Evolutionary conservation across 2,797 vertebrate species (phyloP).

Genomic region (Melanotaenia maccullochi): DNA sequence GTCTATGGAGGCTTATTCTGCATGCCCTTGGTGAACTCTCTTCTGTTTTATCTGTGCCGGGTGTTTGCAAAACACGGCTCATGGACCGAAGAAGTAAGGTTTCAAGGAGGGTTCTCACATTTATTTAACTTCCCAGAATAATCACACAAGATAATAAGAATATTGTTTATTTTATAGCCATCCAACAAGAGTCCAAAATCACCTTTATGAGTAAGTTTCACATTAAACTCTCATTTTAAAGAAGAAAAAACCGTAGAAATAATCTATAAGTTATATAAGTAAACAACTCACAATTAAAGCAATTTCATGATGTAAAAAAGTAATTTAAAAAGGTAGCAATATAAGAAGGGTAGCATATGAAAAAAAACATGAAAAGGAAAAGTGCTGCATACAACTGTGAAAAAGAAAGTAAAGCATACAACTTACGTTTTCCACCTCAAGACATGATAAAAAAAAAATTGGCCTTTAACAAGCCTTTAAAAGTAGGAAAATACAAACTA

Average conservation of each 20-base stretch:
- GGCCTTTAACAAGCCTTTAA: not conserved
- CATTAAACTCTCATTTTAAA: not conserved
- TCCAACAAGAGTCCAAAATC: not conserved
- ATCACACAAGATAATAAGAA: not conserved
- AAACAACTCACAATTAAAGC: not conserved
- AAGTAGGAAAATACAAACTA: too few species aligned
- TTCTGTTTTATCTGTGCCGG: conserved; percentile 40
- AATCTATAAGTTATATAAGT: not conserved
- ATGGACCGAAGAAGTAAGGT: conserved; percentile 20
- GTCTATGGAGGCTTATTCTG: conserved; percentile 41
- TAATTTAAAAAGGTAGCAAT: not conserved
- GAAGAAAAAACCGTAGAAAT: not conserved
- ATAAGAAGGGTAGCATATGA: not conserved
- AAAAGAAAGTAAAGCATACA: not conserved
- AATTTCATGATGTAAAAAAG: not conserved
- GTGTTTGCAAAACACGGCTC: conserved; percentile 46
- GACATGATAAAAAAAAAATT: not conserved
- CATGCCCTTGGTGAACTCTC: conserved; percentile 59
- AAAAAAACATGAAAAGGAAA: not conserved
- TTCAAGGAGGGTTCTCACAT: conserved; percentile 6
- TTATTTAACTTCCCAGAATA: conserved; percentile 27
- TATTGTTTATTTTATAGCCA: not conserved
- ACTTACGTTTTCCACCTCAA: not conserved
- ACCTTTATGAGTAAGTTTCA: not conserved
- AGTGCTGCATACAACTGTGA: not conserved